Percentiles rank a stretch among this genome's conserved stretches.
Evolutionary conservation across 2,113 vertebrate genomes (phyloP).

Genomic region (Pleuronectes platessa): DNA sequence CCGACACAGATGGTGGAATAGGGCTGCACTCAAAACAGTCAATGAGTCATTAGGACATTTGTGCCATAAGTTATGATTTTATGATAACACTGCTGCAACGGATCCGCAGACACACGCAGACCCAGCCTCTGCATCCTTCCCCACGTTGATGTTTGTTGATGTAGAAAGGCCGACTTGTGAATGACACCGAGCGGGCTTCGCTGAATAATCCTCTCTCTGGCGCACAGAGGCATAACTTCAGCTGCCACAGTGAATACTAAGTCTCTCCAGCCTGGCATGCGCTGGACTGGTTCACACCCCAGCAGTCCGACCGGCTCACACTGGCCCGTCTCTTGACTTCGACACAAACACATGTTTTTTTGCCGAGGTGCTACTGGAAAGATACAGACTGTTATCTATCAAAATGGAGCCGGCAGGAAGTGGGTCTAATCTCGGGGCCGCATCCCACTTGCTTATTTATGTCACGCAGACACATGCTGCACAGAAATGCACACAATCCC

Average conservation of each 20-base stretch:
- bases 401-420: conserved; percentile 59
- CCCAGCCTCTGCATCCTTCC: conserved; percentile 18
- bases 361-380: conserved; percentile 58
- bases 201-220: conserved; percentile 75
- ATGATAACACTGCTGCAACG: conserved; percentile 8
- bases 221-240: conserved; percentile 73
- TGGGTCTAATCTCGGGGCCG: conserved; percentile 51
- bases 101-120: conserved; percentile 4
- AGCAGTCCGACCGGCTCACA: conserved; percentile 58
- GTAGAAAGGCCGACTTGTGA: conserved; percentile 63
- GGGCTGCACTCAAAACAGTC: conserved; percentile 42
- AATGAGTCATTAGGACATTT: conserved; percentile 59
- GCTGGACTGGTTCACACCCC: conserved; percentile 68
- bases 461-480: conserved; percentile 16
- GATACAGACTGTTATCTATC: conserved; percentile 65
- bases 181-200: conserved; percentile 70
- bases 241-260: conserved; percentile 74
- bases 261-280: conserved; percentile 64
- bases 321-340: conserved; percentile 64
- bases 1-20: conserved; percentile 64
- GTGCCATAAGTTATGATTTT: conserved; percentile 57
- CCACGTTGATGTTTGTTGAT: conserved; percentile 65
- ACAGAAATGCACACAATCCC: conserved; percentile 19
- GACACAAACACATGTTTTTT: conserved; percentile 77
- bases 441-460: conserved; percentile 48